A percentile compares a stretch with the other conserved stretches of the same genome.
Evolutionary conservation across 2,888 invertebrate genomes (phyloP).

Genomic region (Zaprionus lineosus): DNA sequence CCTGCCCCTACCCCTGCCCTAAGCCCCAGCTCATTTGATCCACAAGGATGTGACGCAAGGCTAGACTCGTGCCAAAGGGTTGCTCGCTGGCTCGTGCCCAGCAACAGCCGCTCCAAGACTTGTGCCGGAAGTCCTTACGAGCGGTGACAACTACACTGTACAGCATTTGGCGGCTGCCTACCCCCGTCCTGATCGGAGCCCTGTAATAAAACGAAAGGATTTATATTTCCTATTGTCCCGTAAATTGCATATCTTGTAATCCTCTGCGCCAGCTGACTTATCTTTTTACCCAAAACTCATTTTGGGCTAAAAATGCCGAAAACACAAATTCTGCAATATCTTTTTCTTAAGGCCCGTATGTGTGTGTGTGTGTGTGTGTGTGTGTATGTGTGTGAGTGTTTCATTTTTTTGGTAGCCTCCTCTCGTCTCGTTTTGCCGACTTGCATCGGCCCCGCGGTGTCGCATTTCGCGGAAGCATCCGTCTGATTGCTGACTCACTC

Average conservation of each 20-base stretch:
- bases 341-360: slow-evolving; percentile 1
- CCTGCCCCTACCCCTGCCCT: background rate
- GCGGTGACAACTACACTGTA: slow-evolving; percentile 19
- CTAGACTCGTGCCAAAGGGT: slow-evolving; percentile 63
- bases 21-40: background rate
- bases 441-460: slow-evolving; percentile 43
- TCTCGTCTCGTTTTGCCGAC: slow-evolving; percentile 28
- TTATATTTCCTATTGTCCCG: slow-evolving; percentile 72
- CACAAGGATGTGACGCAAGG: background rate
- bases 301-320: slow-evolving; percentile 44
- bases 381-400: too few species aligned
- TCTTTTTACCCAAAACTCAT: slow-evolving; percentile 3
- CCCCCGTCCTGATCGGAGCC: slow-evolving; percentile 4
- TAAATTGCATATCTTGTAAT: slow-evolving; percentile 67
- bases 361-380: background rate
- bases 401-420: background rate
- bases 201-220: slow-evolving; percentile 77
- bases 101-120: slow-evolving; percentile 38
- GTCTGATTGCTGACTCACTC: slow-evolving; percentile 51
- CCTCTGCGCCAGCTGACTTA: slow-evolving; percentile 65
- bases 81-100: slow-evolving; percentile 44
- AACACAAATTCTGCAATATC: slow-evolving; percentile 55
- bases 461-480: slow-evolving; percentile 70
- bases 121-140: slow-evolving; percentile 62
- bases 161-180: slow-evolving; percentile 14